Evolutionary conservation across 2,797 vertebrate species (phyloP), one percentile per base, ranked within the genome.

Genomic region (Echiichthys vipera): DNA sequence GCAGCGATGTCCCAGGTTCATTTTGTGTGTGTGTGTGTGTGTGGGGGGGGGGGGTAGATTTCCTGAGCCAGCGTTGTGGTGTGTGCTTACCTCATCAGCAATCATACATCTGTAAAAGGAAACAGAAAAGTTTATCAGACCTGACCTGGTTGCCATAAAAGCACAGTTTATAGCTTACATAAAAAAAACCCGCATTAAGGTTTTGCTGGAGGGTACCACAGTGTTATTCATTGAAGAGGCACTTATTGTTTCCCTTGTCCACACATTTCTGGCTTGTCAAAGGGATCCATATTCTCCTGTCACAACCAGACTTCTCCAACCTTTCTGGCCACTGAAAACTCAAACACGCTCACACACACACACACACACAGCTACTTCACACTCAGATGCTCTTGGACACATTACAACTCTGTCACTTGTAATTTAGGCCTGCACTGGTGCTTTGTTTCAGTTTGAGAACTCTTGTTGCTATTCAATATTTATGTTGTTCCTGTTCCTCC

Each of bases 21-120:
- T 64, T 56, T 81, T 78, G n/a, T n/a, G n/a, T 58, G 65, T 70
- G 58, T 66, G 53, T 76, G 8, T 10, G 32, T 7, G 32, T 43
- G 29, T 5, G 1, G 7, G 15, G 14, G 4, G 20, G 29, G 39
- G 6, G 59, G 73, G 66, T 83, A 79, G 77, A 83, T 87, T 89
- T 83, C 72, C 67, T 72, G 81, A 84, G 77, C 71, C 51, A 76
- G 85, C 57, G 25, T 55, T 54, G 87, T 61, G 74, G 87, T 61
- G 74, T 78, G 62, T 69, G 78, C 89, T 91, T 88, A 93, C 91
- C 92, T 93, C 92, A 84, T 93, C 92, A 18, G 86, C 90, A 39
- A 93, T 91, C 92, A 93, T 92, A 47, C 92, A 93, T 68, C 92
- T 93, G 92, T 62, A 89, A 91, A 65, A 87, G 54, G 89, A 84